A percentile compares a stretch with the other conserved stretches of the same genome.
These are phyloP conservation scores for Agapornis roseicollis DNA, from an alignment of 2,113 vertebrate species.

Conservation along the genomic window DNA sequence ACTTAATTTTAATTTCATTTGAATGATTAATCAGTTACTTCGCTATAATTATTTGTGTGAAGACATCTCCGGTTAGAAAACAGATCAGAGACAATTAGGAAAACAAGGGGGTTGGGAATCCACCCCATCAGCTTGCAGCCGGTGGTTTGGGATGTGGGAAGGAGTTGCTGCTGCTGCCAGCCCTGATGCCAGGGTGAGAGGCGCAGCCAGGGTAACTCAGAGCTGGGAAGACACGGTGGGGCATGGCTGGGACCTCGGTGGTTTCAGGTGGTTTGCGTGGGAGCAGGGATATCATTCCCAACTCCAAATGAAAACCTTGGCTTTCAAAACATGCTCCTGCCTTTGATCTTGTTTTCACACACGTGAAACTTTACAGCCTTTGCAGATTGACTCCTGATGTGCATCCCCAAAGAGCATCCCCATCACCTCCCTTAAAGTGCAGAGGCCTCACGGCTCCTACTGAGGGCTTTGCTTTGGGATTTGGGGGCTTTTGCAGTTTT, in stretches of 20 bases:
- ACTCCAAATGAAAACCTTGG: not conserved
- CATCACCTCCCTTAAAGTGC: not conserved
- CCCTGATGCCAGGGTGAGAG: fast-evolving
- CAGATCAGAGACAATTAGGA: slow-evolving; percentile 6
- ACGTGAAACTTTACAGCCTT: not conserved
- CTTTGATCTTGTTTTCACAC: not conserved
- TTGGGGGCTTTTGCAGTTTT: not conserved
- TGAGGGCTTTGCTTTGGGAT: fast-evolving
- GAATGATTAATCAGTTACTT: slow-evolving; percentile 52
- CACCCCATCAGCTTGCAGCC: not conserved
- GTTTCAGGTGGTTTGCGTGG: not conserved
- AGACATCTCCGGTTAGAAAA: slow-evolving; percentile 34
- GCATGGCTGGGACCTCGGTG: not conserved
- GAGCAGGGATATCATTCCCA: not conserved
- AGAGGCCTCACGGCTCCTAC: not conserved
- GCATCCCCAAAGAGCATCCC: not conserved
- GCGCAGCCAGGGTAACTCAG: fast-evolving
- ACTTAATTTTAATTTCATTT: slow-evolving; percentile 19
- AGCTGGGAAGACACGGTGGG: not conserved
- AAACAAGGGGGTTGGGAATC: not conserved
- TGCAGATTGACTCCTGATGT: not conserved
- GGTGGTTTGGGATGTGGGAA: not conserved
- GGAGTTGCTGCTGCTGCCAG: not conserved
- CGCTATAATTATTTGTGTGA: slow-evolving; percentile 34
- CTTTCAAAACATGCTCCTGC: not conserved